Conservation (phyloP, 2,797 vertebrate species). For the Siniperca obscura region DNA sequence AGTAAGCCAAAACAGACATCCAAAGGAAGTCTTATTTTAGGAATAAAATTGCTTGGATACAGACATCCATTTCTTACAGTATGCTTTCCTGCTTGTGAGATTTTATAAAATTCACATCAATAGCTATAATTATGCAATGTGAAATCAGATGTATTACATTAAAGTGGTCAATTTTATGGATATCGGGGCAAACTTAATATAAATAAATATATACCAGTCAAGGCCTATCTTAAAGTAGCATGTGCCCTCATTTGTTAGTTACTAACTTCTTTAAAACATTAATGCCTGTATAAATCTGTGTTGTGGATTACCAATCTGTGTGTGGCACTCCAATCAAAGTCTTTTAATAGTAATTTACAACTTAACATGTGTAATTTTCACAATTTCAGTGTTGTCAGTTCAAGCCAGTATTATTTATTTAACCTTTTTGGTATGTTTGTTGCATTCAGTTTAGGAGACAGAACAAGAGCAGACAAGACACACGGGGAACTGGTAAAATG, state of each 20-base stretch:
- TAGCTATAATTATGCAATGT: not conserved
- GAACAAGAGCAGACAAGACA: too few species aligned
- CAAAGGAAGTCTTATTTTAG: not conserved
- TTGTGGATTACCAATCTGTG: not conserved
- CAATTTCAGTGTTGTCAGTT: not conserved
- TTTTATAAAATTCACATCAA: not conserved
- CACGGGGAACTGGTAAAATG: too few species aligned
- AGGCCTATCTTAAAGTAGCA: not conserved
- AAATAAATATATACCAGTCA: not conserved
- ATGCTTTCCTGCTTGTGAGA: not conserved
- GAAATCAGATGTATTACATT: not conserved
- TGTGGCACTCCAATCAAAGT: not conserved
- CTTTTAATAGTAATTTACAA: not conserved
- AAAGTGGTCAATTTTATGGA: not conserved
- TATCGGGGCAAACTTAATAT: not conserved
- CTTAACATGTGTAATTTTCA: not conserved
- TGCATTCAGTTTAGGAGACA: too few species aligned
- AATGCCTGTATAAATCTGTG: not conserved
- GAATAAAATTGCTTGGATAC: not conserved
- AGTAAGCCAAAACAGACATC: not conserved
- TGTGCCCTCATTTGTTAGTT: not conserved
- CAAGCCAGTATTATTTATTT: slow-evolving; percentile 1
- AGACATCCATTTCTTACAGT: not conserved
- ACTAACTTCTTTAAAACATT: not conserved
- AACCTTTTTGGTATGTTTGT: not conserved